Evolutionary conservation across 2,888 invertebrate species (phyloP).

Genomic region (Sericinus montela): DNA sequence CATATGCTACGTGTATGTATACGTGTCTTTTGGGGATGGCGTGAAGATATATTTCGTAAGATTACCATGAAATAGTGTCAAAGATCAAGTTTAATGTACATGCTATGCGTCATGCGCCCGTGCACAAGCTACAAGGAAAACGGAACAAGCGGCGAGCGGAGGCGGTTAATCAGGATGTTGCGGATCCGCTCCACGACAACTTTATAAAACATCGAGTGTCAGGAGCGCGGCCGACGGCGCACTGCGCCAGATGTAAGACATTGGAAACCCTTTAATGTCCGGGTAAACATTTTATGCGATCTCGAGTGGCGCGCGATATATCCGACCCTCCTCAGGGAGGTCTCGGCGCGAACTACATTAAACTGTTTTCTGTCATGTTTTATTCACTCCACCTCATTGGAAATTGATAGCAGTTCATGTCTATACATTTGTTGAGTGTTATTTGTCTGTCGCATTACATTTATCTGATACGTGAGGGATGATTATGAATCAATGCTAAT

Average conservation of each 20-base stretch:
- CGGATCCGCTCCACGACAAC: background rate
- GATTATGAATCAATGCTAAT: too few relatives aligned
- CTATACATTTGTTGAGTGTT: slow-evolving; percentile 25
- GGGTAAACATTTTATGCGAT: background rate
- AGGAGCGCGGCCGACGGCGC: too few relatives aligned
- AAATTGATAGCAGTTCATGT: slow-evolving; percentile 3
- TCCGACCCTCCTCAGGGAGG: background rate
- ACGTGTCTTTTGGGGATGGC: too few relatives aligned
- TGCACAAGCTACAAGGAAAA: slow-evolving; percentile 4
- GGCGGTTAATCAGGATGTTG: slow-evolving; percentile 6
- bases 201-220: background rate
- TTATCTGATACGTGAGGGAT: background rate
- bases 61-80: too few relatives aligned
- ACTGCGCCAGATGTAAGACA: background rate
- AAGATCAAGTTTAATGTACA: background rate
- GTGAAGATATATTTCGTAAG: too few relatives aligned
- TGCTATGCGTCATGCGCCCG: background rate
- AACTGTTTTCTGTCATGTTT: background rate
- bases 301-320: background rate
- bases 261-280: background rate
- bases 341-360: background rate
- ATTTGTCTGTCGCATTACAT: background rate
- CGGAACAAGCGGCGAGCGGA: slow-evolving; percentile 1
- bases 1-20: too few relatives aligned
- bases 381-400: background rate